phyloP scores from a whole-genome alignment of 2,113 vertebrate species.

The Eublepharis macularius region DNA sequence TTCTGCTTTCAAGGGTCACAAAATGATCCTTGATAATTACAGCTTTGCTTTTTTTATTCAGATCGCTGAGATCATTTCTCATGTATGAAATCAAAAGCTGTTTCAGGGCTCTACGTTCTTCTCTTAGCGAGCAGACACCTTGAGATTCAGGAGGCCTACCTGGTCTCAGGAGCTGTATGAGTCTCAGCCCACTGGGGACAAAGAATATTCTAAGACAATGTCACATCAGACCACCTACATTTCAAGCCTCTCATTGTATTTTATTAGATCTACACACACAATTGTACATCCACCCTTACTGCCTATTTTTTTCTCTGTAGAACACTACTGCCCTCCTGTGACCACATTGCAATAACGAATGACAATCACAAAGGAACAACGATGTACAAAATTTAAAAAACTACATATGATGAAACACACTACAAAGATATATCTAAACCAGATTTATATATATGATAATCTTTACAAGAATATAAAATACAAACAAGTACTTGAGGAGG shows the following conservation, averaged over 20 bases:
- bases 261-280: background rate
- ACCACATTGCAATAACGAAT: background rate
- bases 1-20: background rate
- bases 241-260: background rate
- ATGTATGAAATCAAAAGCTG: background rate
- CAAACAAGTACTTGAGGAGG: too few species aligned
- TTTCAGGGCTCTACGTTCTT: background rate
- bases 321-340: constrained; percentile 3
- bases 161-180: background rate
- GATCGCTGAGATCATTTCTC: background rate
- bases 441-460: too few species aligned
- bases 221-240: background rate
- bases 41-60: background rate
- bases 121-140: background rate
- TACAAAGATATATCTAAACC: too few species aligned
- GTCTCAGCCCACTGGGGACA: rapidly evolving
- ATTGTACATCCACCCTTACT: background rate
- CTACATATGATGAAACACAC: too few species aligned
- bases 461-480: too few species aligned
- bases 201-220: background rate
- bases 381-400: too few species aligned
- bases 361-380: too few species aligned
- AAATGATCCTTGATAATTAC: background rate
- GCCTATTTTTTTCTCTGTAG: background rate
- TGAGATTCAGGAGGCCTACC: background rate